Conservation (phyloP, 2,113 vertebrate genomes). For the Cariama cristata region DNA sequence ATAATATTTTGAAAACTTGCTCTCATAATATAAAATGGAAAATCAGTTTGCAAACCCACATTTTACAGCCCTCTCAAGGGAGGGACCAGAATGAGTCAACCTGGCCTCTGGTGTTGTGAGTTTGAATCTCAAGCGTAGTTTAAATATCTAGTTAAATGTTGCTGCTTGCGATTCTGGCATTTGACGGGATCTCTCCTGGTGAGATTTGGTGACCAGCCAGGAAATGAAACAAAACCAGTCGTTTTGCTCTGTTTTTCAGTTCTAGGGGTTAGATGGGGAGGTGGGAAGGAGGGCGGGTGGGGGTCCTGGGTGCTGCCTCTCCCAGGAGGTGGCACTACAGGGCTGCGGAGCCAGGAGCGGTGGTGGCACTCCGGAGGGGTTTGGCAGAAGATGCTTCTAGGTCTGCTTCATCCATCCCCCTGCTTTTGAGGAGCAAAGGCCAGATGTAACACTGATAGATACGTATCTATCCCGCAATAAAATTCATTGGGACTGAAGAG, state of each 20-base stretch:
- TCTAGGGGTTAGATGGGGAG: not conserved
- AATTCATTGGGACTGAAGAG: not conserved
- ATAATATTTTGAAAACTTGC: not conserved
- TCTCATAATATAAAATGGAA: not conserved
- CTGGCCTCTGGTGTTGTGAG: not conserved
- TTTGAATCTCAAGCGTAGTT: not conserved
- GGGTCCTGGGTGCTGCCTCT: not conserved
- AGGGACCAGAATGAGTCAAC: not conserved
- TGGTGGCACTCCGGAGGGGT: not conserved
- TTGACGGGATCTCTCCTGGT: accelerated
- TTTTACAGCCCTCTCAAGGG: not conserved
- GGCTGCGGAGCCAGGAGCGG: not conserved
- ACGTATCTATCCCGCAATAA: not conserved
- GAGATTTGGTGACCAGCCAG: not conserved
- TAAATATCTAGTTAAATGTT: not conserved
- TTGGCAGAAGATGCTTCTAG: not conserved
- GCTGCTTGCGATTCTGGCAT: accelerated
- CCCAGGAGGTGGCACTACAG: conserved; percentile 63
- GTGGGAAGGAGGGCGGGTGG: not conserved
- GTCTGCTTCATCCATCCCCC: not conserved
- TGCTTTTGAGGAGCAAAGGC: not conserved
- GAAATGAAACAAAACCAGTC: accelerated
- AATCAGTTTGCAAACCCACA: not conserved
- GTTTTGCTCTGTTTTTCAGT: accelerated
- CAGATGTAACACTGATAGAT: not conserved